A percentile compares a stretch with the other conserved stretches of the same genome.
Evolutionary conservation across 2,888 invertebrate species (phyloP).

Genomic region (Amblyjoppa proteus): DNA sequence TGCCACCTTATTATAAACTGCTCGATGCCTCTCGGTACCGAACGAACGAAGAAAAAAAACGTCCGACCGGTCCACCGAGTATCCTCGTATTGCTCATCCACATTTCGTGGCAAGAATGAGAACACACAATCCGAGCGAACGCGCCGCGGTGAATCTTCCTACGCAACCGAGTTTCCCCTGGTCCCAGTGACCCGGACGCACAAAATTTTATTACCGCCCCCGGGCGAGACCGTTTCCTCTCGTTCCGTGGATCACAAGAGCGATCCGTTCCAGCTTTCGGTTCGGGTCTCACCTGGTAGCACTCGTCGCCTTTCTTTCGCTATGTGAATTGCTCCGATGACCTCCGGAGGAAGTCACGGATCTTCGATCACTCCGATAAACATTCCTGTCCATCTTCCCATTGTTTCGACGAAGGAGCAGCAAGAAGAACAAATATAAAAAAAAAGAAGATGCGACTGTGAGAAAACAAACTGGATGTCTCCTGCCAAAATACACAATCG

Average conservation of each 20-base stretch:
- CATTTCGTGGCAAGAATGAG: constrained; percentile 49
- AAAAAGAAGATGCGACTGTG: background rate
- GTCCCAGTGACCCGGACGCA: constrained; percentile 29
- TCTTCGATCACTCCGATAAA: background rate
- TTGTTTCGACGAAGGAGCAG: background rate
- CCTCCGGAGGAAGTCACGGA: background rate
- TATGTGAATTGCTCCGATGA: background rate
- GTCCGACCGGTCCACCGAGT: constrained; percentile 41
- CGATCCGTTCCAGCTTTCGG: constrained; percentile 26
- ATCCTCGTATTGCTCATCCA: constrained; percentile 41
- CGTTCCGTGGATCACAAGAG: background rate
- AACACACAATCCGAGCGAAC: constrained; percentile 42
- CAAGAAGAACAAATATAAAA: background rate
- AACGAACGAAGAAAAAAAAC: constrained; percentile 7
- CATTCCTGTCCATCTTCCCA: background rate
- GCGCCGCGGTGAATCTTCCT: constrained; percentile 43
- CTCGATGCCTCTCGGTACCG: constrained; percentile 2
- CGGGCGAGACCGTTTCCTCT: constrained; percentile 30
- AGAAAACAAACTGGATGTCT: background rate
- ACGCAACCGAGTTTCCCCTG: constrained; percentile 33
- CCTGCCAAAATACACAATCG: background rate
- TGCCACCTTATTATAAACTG: constrained; percentile 48
- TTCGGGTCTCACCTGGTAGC: background rate
- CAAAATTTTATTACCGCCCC: constrained; percentile 42
- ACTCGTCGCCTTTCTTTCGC: background rate